Base-by-base conservation (phyloP, 2,888 invertebrate genomes). In the Protophormia terraenovae region DNA sequence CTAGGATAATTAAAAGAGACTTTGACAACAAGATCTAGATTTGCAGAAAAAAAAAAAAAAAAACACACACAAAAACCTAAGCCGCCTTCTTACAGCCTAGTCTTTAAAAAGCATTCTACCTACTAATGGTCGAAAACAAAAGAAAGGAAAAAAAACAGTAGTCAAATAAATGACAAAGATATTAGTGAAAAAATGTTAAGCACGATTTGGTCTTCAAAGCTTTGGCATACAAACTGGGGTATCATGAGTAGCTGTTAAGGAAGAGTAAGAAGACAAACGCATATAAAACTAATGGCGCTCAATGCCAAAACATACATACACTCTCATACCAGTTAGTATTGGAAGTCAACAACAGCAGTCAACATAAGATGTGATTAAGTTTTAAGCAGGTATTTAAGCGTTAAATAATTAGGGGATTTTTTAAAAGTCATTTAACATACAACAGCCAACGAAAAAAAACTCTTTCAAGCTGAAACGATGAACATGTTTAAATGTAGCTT, bases 1-100 rank as follows among this genome's bases (percentile, higher is more conserved):
- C 88, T 89, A 89, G 90, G 89, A 90, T 91, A 91, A 91, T 91
- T 91, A 91, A 91, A 90, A 89, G 88, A 88, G 89, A 90, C 90
- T 89, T 85, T 89, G 88, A 89, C 89, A 89, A 88, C 83, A 88
- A 89, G 88, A 90, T 90, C 90, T 90, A 90, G 91, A 90, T 90
- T 90, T 67, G 87, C 10, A 29, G 14, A 16, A 62, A 4, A 47
- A 62, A 35, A 14, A 47, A 71, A 66, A 72, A n/a, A n/a, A n/a
- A n/a, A n/a, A n/a, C n/a, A n/a, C n/a, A n/a, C n/a, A 45, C 32
- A 50, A 62, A 77, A 71, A 38, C 38, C 19, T 1, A 22, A 66
- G 67, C 73, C 78, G 83, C 79, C 73, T 67, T 67, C 45, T 32
- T n/a, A 50, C 10, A 71, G 62, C 1, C 64, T 64, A 64, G 45